Base-by-base conservation (phyloP, 1,140 invertebrate genomes). In the Lepidotrigona ventralis region DNA sequence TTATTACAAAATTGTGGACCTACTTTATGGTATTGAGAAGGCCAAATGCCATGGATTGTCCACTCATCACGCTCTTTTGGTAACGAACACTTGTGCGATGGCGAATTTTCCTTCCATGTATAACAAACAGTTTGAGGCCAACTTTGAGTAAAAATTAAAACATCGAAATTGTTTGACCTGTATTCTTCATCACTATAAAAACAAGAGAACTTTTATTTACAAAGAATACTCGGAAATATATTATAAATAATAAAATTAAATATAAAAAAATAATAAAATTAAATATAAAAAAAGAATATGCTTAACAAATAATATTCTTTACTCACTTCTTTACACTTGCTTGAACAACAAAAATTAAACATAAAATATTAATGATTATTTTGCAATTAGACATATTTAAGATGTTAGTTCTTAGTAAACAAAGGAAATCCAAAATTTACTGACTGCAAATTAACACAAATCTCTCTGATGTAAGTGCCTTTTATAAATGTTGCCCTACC, bases 1-100 rank as follows among this genome's bases (percentile, higher is more conserved):
- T 91, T 94, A 86, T 97, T 96, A 86, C 97, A 98, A 89, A 95
- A 97, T 11, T 90, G 90, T 2, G 97, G 97, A 0, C 96, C 97
- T 4, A 95, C 90, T n/a, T 94, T 95, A 12, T 96, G 95, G 8
- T 94, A 93, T 91, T 96, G 96, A 0, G 96, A 97, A 0, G 97
- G 97, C 97, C 97, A 98, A 26, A 98, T 94, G 19, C 97, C 97
- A 90, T 98, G 97, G 56, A 98, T 96, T 2, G 96, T 96, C 97
- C 97, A 98, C 71, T 96, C 95, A 19, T 95, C 92, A 58, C 95
- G 93, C 71, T 95, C 93, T 1, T 90, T 90, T 15, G 97, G 97
- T 81, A 97, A 92, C 3, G 91, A 90, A 88, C 97, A 98, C 19
- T 93, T 94, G 86, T 97, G 95, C 1, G 91, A 92, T 1, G 93